These are phyloP conservation scores for Craterocephalus amniculus DNA, from an alignment of 2,797 vertebrate genomes.

Conservation along the genomic window DNA sequence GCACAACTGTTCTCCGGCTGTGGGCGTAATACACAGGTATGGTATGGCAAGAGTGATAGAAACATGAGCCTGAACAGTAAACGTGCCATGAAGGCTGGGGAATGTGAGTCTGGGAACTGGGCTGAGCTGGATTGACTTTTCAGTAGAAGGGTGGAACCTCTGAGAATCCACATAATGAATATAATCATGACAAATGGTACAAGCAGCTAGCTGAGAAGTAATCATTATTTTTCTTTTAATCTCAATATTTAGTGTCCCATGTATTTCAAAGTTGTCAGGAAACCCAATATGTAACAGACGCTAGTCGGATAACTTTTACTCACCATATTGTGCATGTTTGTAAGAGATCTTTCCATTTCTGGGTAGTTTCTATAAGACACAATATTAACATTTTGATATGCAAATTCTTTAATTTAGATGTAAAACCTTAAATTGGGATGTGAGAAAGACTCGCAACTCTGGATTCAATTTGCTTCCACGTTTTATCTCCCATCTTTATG, in stretches of 20 bases:
- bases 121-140: constrained; percentile 58
- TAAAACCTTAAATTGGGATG: too few species aligned
- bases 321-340: neutral
- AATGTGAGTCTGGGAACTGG: constrained; percentile 56
- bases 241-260: neutral
- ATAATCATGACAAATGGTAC: constrained; percentile 34
- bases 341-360: neutral
- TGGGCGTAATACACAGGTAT: constrained; percentile 65
- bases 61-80: constrained; percentile 71
- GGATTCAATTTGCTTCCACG: too few species aligned
- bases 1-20: constrained; percentile 44
- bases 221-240: constrained; percentile 22
- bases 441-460: too few species aligned
- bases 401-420: neutral
- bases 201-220: constrained; percentile 23
- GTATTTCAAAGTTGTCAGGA: neutral
- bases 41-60: constrained; percentile 69
- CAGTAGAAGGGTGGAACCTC: constrained; percentile 46
- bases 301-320: neutral
- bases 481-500: neutral
- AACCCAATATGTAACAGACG: neutral
- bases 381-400: neutral
- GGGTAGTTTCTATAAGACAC: neutral
- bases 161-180: constrained; percentile 50
- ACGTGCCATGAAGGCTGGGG: constrained; percentile 66